These are phyloP conservation scores for Telenomus remus DNA, from an alignment of 1,140 invertebrate genomes.

Conservation along the genomic window DNA sequence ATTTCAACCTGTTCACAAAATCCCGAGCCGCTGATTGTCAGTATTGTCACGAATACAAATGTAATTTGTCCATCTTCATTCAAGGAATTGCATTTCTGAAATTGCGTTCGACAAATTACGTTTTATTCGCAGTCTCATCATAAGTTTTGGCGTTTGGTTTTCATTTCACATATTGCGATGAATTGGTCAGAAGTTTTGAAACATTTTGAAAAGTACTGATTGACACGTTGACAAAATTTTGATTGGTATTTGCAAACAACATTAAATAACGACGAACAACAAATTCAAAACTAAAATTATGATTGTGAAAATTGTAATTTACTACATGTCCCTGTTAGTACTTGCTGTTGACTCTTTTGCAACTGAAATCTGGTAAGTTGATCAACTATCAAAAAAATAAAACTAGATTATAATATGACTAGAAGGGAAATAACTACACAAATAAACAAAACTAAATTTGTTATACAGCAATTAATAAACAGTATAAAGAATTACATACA, in stretches of 20 bases:
- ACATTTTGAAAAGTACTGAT: too few relatives aligned
- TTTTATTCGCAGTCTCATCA: too few relatives aligned
- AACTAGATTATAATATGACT: conserved; percentile 53
- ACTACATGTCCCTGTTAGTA: conserved; percentile 45
- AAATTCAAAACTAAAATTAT: conserved; percentile 11
- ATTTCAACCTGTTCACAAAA: conserved; percentile 52
- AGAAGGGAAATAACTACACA: background rate
- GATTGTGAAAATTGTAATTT: conserved; percentile 45
- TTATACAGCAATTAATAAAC: conserved; percentile 47
- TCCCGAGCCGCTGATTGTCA: conserved; percentile 19
- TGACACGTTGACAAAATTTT: too few relatives aligned
- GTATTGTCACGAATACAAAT: background rate
- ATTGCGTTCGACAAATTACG: too few relatives aligned
- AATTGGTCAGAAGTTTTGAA: too few relatives aligned
- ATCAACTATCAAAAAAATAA: conserved; percentile 49
- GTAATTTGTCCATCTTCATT: too few relatives aligned
- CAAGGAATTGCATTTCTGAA: too few relatives aligned
- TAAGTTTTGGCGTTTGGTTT: too few relatives aligned
- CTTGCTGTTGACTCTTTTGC: conserved; percentile 49
- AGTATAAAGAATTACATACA: too few relatives aligned
- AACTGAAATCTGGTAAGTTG: conserved; percentile 56
- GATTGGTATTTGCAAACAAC: background rate
- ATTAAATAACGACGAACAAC: background rate
- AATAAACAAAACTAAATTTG: conserved; percentile 47
- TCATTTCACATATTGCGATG: too few relatives aligned